These are phyloP conservation scores for Castor canadensis DNA, from an alignment of 2,113 vertebrate genomes.

Conservation along the genomic window DNA sequence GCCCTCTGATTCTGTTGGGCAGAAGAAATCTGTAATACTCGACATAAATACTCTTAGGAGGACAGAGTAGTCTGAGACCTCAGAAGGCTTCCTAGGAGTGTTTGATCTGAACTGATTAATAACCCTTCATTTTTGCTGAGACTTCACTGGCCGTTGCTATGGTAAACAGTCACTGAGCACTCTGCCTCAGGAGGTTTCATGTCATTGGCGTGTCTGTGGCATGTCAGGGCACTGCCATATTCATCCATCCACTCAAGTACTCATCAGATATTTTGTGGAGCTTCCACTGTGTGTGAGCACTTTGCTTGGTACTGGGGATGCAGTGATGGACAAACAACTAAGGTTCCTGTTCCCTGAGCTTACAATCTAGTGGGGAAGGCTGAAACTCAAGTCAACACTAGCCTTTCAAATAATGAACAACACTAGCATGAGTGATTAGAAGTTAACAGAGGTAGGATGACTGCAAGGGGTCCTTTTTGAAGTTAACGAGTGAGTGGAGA, in stretches of 20 bases:
- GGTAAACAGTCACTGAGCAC: not conserved
- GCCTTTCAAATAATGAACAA: not conserved
- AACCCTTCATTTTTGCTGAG: not conserved
- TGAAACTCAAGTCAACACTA: not conserved
- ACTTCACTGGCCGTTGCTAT: not conserved
- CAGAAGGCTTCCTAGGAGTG: not conserved
- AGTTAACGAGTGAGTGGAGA: not conserved
- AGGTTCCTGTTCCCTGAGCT: not conserved
- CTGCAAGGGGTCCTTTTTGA: not conserved
- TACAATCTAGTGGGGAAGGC: not conserved
- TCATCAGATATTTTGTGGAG: rapidly evolving
- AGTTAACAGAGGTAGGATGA: not conserved
- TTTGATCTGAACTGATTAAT: not conserved
- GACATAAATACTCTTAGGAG: not conserved
- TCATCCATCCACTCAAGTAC: not conserved
- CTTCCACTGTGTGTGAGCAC: not conserved
- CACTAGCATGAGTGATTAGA: not conserved
- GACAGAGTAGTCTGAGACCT: not conserved
- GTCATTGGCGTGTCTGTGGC: not conserved
- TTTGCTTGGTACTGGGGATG: not conserved
- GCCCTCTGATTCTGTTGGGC: not conserved
- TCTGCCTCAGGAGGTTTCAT: rapidly evolving
- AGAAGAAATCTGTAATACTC: not conserved
- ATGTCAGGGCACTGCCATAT: no score
- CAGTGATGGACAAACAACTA: not conserved